Conservation (phyloP, 2,113 vertebrate genomes). For the Furnarius figulus region DNA sequence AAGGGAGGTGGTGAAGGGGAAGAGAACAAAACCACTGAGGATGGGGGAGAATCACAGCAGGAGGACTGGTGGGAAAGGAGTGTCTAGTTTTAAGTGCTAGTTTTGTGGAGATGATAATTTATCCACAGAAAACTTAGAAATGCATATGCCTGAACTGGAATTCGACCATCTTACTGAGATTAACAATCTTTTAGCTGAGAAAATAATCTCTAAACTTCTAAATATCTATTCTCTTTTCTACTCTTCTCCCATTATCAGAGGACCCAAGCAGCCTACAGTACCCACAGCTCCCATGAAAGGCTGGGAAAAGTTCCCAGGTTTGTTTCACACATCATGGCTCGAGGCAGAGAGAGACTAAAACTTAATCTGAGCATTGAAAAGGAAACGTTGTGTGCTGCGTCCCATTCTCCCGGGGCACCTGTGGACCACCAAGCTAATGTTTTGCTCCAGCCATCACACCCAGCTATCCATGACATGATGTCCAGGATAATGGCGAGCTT, state of each 20-base stretch:
- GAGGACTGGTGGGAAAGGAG: neutral
- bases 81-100: neutral
- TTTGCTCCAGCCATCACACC: neutral
- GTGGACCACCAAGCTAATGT: neutral
- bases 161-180: neutral
- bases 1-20: slow-evolving; percentile 37
- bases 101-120: neutral
- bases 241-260: neutral
- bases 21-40: slow-evolving; percentile 25
- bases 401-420: neutral
- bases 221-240: neutral
- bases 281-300: neutral
- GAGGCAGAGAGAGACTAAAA: neutral
- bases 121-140: neutral
- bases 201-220: neutral
- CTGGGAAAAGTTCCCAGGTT: neutral
- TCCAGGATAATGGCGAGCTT: neutral
- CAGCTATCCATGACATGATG: neutral
- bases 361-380: neutral
- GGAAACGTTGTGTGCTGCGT: neutral
- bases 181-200: neutral
- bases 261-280: neutral
- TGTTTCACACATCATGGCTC: neutral
- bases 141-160: neutral
- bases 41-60: neutral